A percentile compares a stretch with the other conserved stretches of the same genome.
phyloP scores from a whole-genome alignment of 2,888 invertebrate species.

The Drosophila eohydei region DNA sequence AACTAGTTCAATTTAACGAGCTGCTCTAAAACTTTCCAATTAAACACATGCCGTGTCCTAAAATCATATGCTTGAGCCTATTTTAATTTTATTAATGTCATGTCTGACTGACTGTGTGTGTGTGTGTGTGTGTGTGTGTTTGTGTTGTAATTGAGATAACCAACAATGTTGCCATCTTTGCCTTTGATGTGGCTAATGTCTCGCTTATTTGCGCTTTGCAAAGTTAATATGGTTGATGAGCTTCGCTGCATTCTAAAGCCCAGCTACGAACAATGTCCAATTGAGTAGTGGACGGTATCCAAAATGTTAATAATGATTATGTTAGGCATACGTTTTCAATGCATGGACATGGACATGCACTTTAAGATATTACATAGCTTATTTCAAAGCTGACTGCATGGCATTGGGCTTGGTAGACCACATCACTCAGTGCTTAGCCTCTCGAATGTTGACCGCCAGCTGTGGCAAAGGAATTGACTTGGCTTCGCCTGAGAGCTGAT shows the following conservation, averaged over 20 bases:
- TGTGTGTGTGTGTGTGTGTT: neutral
- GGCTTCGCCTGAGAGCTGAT: neutral
- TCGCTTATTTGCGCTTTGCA: neutral
- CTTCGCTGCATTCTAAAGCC: neutral
- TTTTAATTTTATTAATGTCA: conserved; percentile 16
- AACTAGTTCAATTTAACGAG: conserved; percentile 17
- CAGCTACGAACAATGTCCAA: neutral
- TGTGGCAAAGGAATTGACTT: neutral
- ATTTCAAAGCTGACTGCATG: neutral
- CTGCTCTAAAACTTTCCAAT: conserved; percentile 17
- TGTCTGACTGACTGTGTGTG: neutral
- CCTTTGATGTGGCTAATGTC: conserved; percentile 26
- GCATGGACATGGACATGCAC: neutral
- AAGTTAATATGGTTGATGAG: neutral
- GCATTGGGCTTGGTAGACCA: neutral
- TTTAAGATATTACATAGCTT: neutral
- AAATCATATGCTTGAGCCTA: conserved; percentile 4
- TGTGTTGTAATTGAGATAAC: neutral
- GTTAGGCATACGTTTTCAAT: neutral
- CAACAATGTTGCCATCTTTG: neutral
- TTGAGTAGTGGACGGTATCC: neutral
- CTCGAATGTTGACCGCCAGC: neutral
- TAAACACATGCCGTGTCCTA: conserved; percentile 16
- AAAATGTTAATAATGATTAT: neutral
- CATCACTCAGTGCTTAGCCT: neutral